phyloP scores from a whole-genome alignment of 2,888 invertebrate genomes.

The Dasypolia templi region DNA sequence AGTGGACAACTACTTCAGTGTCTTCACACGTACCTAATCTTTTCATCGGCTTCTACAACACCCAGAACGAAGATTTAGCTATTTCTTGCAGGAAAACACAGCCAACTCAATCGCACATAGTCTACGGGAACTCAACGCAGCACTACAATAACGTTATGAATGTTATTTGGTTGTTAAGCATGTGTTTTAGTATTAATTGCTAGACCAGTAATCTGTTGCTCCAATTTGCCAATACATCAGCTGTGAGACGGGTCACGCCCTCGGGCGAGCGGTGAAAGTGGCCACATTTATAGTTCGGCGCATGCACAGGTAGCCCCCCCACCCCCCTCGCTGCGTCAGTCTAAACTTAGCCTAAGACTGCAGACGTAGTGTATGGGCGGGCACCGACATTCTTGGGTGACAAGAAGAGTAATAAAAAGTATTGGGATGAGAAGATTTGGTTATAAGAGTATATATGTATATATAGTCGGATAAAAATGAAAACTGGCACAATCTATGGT shows the following conservation, averaged over 20 bases:
- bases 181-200: conserved; percentile 50
- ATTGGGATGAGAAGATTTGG: conserved; percentile 7
- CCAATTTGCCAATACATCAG: conserved; percentile 78
- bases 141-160: conserved; percentile 4
- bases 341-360: conserved; percentile 75
- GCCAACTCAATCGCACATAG: neutral
- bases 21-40: neutral
- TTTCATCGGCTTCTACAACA: conserved; percentile 8
- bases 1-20: conserved; percentile 3
- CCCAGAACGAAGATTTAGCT: neutral
- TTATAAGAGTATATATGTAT: neutral
- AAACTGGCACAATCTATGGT: neutral
- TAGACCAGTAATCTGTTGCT: conserved; percentile 63
- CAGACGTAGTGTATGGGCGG: conserved; percentile 49
- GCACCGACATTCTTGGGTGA: conserved; percentile 32
- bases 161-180: conserved; percentile 16
- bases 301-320: conserved; percentile 73
- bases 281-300: conserved; percentile 78
- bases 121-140: neutral
- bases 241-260: conserved; percentile 80
- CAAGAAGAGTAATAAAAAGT: conserved; percentile 13
- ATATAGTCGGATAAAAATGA: too few relatives aligned
- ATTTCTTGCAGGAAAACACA: neutral
- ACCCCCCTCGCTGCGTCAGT: conserved; percentile 68
- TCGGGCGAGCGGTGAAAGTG: conserved; percentile 78